These are phyloP conservation scores for Psilopsiagon aurifrons DNA, from an alignment of 2,113 vertebrate species.

Conservation along the genomic window DNA sequence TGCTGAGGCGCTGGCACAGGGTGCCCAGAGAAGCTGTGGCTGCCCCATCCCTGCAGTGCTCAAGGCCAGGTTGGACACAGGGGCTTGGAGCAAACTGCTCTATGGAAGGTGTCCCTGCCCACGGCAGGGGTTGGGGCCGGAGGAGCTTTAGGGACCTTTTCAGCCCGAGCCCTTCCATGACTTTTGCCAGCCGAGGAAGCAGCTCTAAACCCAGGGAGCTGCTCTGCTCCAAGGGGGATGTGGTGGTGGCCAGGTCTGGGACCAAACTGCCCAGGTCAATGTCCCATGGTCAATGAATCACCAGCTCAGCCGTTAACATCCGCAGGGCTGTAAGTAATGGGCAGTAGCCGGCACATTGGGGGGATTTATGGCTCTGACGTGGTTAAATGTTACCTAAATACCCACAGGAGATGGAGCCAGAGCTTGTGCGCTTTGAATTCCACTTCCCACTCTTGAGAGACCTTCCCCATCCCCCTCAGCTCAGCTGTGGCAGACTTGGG, in stretches of 20 bases:
- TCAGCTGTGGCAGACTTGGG: not conserved
- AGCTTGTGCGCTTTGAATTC: not conserved
- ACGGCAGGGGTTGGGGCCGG: too few relatives aligned
- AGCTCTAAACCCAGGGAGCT: too few relatives aligned
- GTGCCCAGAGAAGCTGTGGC: too few relatives aligned
- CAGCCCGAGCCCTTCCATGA: too few relatives aligned
- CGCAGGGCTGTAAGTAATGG: not conserved
- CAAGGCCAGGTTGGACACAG: too few relatives aligned
- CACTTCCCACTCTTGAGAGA: not conserved
- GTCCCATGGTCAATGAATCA: not conserved
- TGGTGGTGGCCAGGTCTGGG: constrained; percentile 32
- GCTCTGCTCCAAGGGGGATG: too few relatives aligned
- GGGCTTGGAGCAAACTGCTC: too few relatives aligned
- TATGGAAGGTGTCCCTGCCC: too few relatives aligned
- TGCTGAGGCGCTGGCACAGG: too few relatives aligned
- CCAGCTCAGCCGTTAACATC: not conserved
- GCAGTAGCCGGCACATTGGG: not conserved
- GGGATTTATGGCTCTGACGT: not conserved
- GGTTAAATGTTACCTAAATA: not conserved
- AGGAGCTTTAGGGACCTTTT: too few relatives aligned
- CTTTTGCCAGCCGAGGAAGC: too few relatives aligned
- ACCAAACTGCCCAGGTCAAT: not conserved
- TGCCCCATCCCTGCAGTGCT: too few relatives aligned
- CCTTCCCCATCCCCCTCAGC: not conserved
- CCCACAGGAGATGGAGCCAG: not conserved